Evolutionary conservation across 2,113 vertebrate species (phyloP).

Genomic region (Ia io): DNA sequence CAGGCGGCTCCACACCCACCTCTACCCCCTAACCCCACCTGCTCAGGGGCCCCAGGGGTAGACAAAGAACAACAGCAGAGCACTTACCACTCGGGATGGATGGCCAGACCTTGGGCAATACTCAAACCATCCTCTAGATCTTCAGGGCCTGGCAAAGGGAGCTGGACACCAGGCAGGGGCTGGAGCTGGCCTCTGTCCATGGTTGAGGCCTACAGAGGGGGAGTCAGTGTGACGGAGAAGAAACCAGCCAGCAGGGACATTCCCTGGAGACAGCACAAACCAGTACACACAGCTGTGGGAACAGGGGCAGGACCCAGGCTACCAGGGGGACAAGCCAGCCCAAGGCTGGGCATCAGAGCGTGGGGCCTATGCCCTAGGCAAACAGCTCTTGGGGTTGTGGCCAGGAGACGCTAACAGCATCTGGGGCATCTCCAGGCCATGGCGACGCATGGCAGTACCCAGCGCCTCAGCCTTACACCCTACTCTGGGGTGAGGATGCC

Average conservation of each 20-base stretch:
- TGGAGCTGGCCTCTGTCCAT: constrained; percentile 56
- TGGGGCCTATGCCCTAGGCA: neutral
- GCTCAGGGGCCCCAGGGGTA: neutral
- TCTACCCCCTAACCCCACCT: constrained; percentile 5
- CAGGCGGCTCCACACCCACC: neutral
- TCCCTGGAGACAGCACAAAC: neutral
- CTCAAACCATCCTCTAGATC: neutral
- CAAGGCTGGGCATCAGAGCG: neutral
- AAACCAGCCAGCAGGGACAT: neutral
- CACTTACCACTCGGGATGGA: constrained; percentile 53
- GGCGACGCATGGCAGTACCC: neutral
- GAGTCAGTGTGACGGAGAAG: neutral
- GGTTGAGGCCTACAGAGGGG: constrained; percentile 33
- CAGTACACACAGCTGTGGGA: neutral
- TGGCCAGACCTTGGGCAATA: neutral
- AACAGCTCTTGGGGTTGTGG: neutral
- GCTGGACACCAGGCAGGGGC: constrained; percentile 3
- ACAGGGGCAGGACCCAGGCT: neutral
- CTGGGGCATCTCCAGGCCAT: neutral
- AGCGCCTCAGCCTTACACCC: neutral
- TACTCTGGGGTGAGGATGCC: neutral
- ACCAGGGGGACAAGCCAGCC: neutral
- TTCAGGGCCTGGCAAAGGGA: neutral
- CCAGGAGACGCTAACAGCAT: neutral
- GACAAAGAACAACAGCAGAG: neutral